phyloP scores from a whole-genome alignment of 1,140 invertebrate species.

The Zaprionus camerounensis region DNA sequence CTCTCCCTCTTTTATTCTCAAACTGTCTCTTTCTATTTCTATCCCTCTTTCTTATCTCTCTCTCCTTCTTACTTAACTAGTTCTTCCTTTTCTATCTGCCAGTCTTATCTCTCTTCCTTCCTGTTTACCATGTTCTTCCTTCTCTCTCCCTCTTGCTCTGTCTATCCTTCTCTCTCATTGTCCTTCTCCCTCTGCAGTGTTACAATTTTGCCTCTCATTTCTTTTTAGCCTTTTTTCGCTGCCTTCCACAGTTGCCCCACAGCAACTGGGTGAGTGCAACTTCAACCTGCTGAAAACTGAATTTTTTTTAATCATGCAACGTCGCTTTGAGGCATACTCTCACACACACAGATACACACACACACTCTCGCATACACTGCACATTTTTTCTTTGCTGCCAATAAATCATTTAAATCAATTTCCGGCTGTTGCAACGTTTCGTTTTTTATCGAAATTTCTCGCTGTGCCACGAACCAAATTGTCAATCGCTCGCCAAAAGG shows the following conservation, averaged over 20 bases:
- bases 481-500: constrained; percentile 75
- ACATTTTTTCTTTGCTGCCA: constrained; percentile 51
- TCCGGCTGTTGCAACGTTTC: constrained; percentile 65
- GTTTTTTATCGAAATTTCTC: constrained; percentile 53
- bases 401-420: constrained; percentile 83
- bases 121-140: no score
- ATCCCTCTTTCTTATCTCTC: no score
- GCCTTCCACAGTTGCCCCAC: not conserved
- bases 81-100: no score
- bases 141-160: no score
- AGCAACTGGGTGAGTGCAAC: constrained; percentile 18
- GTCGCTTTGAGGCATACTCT: constrained; percentile 40
- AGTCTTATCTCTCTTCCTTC: no score
- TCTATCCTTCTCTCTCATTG: not conserved
- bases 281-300: constrained; percentile 51
- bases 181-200: not conserved
- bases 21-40: no score
- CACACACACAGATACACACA: constrained; percentile 42
- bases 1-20: no score
- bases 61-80: no score
- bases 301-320: constrained; percentile 28
- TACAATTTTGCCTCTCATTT: not conserved
- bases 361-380: constrained; percentile 28
- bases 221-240: not conserved
- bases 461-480: constrained; percentile 58